Evolutionary conservation across 2,888 invertebrate species (phyloP).

Genomic region (Apodemia hepburni): DNA sequence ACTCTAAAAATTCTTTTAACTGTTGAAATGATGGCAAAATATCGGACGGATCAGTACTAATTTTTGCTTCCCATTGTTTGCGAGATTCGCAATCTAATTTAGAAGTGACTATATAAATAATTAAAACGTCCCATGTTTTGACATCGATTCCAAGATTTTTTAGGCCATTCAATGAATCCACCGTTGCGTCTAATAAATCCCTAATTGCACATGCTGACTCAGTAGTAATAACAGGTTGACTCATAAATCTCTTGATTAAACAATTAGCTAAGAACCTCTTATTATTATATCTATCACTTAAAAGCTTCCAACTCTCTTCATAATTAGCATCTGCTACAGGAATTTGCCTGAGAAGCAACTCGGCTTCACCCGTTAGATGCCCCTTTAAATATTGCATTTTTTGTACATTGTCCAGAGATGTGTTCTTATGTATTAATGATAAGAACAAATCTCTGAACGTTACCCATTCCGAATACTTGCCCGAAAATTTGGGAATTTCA

Average conservation of each 20-base stretch:
- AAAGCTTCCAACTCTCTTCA: conserved; percentile 26
- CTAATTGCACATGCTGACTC: background rate
- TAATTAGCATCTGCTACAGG: conserved; percentile 30
- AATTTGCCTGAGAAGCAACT: conserved; percentile 30
- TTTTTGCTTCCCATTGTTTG: conserved; percentile 1
- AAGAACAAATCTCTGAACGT: conserved; percentile 3
- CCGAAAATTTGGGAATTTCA: background rate
- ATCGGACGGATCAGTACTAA: background rate
- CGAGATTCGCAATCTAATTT: background rate
- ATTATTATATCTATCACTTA: conserved; percentile 31
- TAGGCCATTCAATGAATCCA: background rate
- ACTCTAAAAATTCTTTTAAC: background rate
- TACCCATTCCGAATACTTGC: conserved; percentile 7
- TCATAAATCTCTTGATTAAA: conserved; percentile 26
- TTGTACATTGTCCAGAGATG: background rate
- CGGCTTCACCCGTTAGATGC: conserved; percentile 31
- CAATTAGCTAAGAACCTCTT: conserved; percentile 30
- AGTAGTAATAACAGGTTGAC: background rate
- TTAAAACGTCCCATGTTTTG: conserved; percentile 3
- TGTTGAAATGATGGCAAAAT: background rate
- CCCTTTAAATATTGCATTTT: conserved; percentile 31
- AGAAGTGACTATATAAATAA: conserved; percentile 4
- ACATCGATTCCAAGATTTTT: conserved; percentile 3
- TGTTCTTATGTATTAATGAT: background rate
- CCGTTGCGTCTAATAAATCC: background rate